Base-by-base conservation (phyloP, 2,113 vertebrate genomes). In the Microtus pennsylvanicus region DNA sequence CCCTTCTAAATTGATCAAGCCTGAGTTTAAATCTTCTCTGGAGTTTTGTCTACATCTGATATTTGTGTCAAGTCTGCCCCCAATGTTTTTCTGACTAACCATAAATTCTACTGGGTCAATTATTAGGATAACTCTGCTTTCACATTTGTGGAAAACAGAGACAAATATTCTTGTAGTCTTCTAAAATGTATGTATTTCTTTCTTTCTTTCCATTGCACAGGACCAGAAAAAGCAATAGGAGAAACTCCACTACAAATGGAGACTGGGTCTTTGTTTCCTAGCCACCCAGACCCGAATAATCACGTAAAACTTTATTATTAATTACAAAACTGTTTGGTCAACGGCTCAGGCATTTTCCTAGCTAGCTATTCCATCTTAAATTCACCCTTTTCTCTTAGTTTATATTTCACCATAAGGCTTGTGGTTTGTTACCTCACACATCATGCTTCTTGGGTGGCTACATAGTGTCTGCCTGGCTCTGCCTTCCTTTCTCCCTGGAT, bases 211-310 rank as follows among this genome's bases (percentile, higher is more conserved):
- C 55, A 90, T 87, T 8, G n/a, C 35, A 30, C 3, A 94, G 52
- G 77, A 89, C 94, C 61, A 89, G 86, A 88, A 80, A 85, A 96
- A 67, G 26, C 58, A 94, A 30, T 52, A 89, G 87, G 92, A 65
- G 58, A 88, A 21, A 58, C 55, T 58, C 19, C 55, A 58, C 5
- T 21, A 6, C 14, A 58, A 58, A 21, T 21, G 58, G 58, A 58
- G 58, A 58, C 58, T 58, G 58, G 19, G 19, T 58, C 58, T 58
- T 58, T 58, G 58, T 21, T 58, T 58, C 19, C 58, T 21, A 7
- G 58, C 19, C 58, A 21, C 58, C 58, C 19, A 58, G 58, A 21
- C 58, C 58, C 6, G 1, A 58, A 58, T 58, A 58, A 58, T 58
- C 58, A 58, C 58, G 21, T 1, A 21, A 58, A 58, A 58, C 5